Evolutionary conservation across 1,140 invertebrate genomes (phyloP).

Genomic region (Tetramorium parvispinum): DNA sequence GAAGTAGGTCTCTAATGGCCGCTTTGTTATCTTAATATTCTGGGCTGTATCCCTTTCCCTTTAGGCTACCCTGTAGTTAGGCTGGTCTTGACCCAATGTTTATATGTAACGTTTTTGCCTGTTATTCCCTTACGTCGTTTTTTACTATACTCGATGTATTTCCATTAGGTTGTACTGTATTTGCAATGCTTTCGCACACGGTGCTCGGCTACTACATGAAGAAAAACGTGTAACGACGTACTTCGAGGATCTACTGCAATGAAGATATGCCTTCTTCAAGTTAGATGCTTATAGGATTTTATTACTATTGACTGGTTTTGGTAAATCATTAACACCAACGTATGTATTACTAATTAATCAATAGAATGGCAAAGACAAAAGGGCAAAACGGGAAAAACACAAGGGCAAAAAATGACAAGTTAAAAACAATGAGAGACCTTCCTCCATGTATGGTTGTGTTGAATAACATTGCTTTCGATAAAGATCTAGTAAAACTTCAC

Average conservation of each 20-base stretch:
- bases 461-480: constrained; percentile 18
- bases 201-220: neutral
- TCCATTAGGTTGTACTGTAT: neutral
- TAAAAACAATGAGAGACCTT: neutral
- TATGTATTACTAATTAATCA: neutral
- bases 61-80: neutral
- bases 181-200: neutral
- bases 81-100: neutral
- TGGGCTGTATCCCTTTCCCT: neutral
- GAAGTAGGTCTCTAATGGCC: no score
- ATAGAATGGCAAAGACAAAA: constrained; percentile 5
- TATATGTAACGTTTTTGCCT: no score
- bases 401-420: neutral
- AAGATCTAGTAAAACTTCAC: neutral
- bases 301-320: neutral
- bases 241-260: neutral
- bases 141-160: neutral
- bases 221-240: neutral
- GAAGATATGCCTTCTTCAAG: neutral
- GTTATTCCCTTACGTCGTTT: no score
- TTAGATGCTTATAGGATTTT: neutral
- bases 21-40: neutral
- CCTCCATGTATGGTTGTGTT: neutral
- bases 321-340: neutral
- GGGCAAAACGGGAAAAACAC: neutral